phyloP scores from a whole-genome alignment of 2,797 vertebrate species.

The Lycodopsis pacificus region DNA sequence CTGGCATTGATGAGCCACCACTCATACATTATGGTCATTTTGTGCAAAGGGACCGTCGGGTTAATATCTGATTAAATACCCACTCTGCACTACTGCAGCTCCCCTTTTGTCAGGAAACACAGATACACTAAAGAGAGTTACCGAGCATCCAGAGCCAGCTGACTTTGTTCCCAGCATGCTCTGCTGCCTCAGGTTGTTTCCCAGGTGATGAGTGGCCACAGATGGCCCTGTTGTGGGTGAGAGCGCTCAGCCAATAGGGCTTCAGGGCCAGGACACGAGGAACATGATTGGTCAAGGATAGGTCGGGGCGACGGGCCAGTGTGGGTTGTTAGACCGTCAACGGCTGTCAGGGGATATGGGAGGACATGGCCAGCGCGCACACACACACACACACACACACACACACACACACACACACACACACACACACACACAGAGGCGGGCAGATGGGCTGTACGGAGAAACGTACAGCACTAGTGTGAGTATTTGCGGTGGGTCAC shows the following conservation, averaged over 20 bases:
- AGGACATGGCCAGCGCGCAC: slow-evolving; percentile 16
- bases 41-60: slow-evolving; percentile 11
- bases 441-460: slow-evolving; percentile 30
- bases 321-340: slow-evolving; percentile 62
- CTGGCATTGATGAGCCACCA: slow-evolving; percentile 1
- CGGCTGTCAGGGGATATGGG: slow-evolving; percentile 50
- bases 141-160: slow-evolving; percentile 41
- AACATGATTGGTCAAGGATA: slow-evolving; percentile 70
- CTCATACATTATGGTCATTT: slow-evolving; percentile 4
- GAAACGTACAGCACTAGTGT: slow-evolving; percentile 21
- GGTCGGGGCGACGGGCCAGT: slow-evolving; percentile 61
- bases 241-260: slow-evolving; percentile 72
- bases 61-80: slow-evolving; percentile 5
- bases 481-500: not conserved
- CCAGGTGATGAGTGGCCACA: slow-evolving; percentile 73
- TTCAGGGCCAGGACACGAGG: slow-evolving; percentile 44
- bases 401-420: slow-evolving; percentile 4
- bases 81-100: not conserved
- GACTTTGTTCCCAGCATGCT: slow-evolving; percentile 61
- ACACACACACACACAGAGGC: slow-evolving; percentile 9
- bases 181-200: slow-evolving; percentile 71
- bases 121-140: slow-evolving; percentile 7
- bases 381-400: slow-evolving; percentile 1
- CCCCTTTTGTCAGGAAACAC: slow-evolving; percentile 25
- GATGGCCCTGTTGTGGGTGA: slow-evolving; percentile 76